Base-by-base conservation (phyloP, 2,113 vertebrate genomes). In the Oryzias javanicus region DNA sequence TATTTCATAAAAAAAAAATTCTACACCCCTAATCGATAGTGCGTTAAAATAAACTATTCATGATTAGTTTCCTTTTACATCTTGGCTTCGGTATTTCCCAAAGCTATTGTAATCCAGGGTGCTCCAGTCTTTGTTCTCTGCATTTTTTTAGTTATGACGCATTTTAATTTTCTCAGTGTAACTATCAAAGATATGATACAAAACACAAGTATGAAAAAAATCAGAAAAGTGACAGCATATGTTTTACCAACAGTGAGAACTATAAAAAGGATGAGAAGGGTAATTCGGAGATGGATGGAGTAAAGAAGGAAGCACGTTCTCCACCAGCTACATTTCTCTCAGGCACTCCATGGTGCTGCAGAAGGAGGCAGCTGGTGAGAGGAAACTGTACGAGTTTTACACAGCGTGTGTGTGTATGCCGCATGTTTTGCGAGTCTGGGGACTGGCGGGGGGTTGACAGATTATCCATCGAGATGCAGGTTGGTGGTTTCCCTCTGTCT, bases 391-490 rank as follows among this genome's bases (percentile, higher is more conserved):
- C 73, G 73, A 24, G 42, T 27, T 54, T 35, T 58, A 40, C 14
- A 29, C 56, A 60, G 66, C 44, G 15, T 58, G 4, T 64, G 48
- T 60, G 77, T 79, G 74, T 64, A n/a, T 74, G 74, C 73, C 53
- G 56, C 70, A 74, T 82, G 76, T 82, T 80, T 60, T 74, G 42
- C 55, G 80, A 83, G 72, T 84, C 74, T 82, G 72, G 77, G 84
- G 74, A 80, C 64, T 75, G 52, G 78, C 66, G 72, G 73, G 76
- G 79, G 73, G 83, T 79, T 90, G 90, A 89, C 87, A 76, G 86
- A 89, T 89, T 83, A 87, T 87, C 86, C 88, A 84, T 86, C 80
- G 70, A 72, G 70, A 55, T 67, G 74, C 84, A 68, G 71, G 76
- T 76, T 86, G 80, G 82, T 82, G 85, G 79, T 85, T 78, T 87